A percentile compares a stretch with the other conserved stretches of the same genome.
These are phyloP conservation scores for Jordanella pulchra DNA, from an alignment of 2,797 vertebrate genomes.

Conservation along the genomic window DNA sequence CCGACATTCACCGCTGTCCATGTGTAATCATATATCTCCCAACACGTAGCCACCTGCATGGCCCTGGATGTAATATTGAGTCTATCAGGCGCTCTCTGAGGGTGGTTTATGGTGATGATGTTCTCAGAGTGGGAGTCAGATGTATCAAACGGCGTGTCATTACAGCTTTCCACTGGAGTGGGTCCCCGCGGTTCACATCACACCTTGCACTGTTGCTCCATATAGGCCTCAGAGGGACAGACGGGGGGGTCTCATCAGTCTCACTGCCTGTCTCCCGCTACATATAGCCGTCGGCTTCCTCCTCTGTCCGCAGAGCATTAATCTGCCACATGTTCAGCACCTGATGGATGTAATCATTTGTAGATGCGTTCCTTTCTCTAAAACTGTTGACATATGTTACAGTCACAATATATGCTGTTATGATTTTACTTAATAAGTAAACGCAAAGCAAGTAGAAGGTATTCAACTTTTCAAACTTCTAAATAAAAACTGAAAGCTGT, in stretches of 20 bases:
- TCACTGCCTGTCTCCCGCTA: conserved; percentile 32
- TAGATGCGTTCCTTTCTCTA: neutral
- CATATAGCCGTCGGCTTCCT: conserved; percentile 4
- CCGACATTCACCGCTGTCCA: conserved; percentile 17
- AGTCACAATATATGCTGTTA: too few relatives aligned
- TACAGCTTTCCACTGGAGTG: conserved; percentile 60
- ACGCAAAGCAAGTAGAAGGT: neutral
- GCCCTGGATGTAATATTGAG: conserved; percentile 43
- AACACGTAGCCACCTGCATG: conserved; percentile 28
- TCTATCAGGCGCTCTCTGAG: conserved; percentile 42
- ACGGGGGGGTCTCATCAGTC: conserved; percentile 31
- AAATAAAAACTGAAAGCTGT: too few relatives aligned
- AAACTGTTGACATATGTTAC: neutral
- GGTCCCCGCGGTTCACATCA: conserved; percentile 63
- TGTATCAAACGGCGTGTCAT: conserved; percentile 73
- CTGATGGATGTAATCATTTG: neutral
- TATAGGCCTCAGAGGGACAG: conserved; percentile 51
- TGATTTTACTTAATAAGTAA: neutral
- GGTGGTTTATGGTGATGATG: conserved; percentile 56
- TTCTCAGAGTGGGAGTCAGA: conserved; percentile 67
- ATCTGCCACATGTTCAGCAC: neutral
- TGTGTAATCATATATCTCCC: conserved; percentile 51
- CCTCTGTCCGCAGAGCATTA: neutral
- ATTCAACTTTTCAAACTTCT: too few relatives aligned
- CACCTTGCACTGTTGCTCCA: conserved; percentile 50